These are phyloP conservation scores for Chiloscyllium plagiosum DNA, from an alignment of 2,113 vertebrate species.

Conservation along the genomic window DNA sequence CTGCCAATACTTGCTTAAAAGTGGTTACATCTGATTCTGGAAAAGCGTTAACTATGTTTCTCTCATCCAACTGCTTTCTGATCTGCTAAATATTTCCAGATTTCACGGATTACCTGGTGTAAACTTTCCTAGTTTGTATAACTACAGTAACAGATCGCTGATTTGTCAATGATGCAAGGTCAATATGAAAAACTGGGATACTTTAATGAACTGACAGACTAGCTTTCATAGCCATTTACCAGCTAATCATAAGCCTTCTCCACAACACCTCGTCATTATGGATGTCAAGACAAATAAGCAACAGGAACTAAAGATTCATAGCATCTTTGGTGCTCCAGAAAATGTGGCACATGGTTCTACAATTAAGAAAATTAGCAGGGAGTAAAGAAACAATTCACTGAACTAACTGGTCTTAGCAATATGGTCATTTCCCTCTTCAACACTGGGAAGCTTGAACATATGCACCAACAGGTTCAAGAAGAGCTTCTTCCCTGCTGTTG, in stretches of 20 bases:
- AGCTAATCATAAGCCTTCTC: neutral
- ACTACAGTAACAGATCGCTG: neutral
- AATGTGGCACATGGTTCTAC: neutral
- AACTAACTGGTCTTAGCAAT: neutral
- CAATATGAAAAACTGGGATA: neutral
- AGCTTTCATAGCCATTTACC: neutral
- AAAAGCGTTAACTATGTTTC: neutral
- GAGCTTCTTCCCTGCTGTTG: too few relatives aligned
- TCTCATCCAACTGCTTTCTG: neutral
- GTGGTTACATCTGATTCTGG: neutral
- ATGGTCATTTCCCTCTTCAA: neutral
- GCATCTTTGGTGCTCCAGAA: neutral
- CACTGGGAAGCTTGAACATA: neutral
- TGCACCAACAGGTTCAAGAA: too few relatives aligned
- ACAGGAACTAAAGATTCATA: neutral
- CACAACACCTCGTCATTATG: neutral
- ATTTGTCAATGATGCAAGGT: neutral
- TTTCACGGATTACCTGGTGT: too few relatives aligned
- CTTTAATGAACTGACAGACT: neutral
- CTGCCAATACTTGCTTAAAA: neutral
- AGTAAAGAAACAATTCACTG: neutral
- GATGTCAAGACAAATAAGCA: neutral
- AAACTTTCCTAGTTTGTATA: neutral
- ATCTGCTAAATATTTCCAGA: neutral
- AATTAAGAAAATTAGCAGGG: neutral